A percentile compares a stretch with the other conserved stretches of the same genome.
Conservation (phyloP, 2,113 vertebrate species). For the Plecturocebus donacophilus region DNA sequence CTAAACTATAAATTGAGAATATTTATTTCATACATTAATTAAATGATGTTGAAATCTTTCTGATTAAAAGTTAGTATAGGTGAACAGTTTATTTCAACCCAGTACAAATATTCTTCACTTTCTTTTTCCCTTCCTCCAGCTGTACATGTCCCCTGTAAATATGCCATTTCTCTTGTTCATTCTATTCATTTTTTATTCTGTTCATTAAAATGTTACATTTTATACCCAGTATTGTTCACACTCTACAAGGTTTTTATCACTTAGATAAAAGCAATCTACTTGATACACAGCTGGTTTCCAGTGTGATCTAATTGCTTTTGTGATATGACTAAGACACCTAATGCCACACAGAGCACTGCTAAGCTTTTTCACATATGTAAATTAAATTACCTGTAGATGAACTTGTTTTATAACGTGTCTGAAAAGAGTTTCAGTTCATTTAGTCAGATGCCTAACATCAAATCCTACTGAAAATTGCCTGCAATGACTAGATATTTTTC, state of each 20-base stretch:
- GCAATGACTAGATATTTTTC: neutral
- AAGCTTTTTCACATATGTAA: slow-evolving; percentile 66
- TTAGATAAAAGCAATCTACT: slow-evolving; percentile 81
- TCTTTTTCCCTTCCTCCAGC: slow-evolving; percentile 14
- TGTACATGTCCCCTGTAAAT: slow-evolving; percentile 47
- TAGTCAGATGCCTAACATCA: slow-evolving; percentile 15
- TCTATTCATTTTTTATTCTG: slow-evolving; percentile 77
- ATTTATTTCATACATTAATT: slow-evolving; percentile 24
- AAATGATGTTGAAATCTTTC: slow-evolving; percentile 4
- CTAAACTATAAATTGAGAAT: neutral
- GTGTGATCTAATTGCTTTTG: slow-evolving; percentile 77
- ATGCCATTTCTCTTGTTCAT: slow-evolving; percentile 68
- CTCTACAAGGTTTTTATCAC: slow-evolving; percentile 83
- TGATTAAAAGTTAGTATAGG: neutral
- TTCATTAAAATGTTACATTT: slow-evolving; percentile 81
- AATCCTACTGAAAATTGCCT: slow-evolving; percentile 37
- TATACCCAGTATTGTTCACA: slow-evolving; percentile 80
- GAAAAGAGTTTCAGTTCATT: slow-evolving; percentile 60
- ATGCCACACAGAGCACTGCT: slow-evolving; percentile 47
- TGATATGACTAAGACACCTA: slow-evolving; percentile 74
- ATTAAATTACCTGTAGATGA: slow-evolving; percentile 74
- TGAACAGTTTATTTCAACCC: neutral
- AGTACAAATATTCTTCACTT: neutral
- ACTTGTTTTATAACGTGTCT: slow-evolving; percentile 60
- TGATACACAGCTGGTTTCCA: slow-evolving; percentile 80